These are phyloP conservation scores for Macrotrachela quadricornifera DNA, from an alignment of 1,140 invertebrate species.

Conservation along the genomic window DNA sequence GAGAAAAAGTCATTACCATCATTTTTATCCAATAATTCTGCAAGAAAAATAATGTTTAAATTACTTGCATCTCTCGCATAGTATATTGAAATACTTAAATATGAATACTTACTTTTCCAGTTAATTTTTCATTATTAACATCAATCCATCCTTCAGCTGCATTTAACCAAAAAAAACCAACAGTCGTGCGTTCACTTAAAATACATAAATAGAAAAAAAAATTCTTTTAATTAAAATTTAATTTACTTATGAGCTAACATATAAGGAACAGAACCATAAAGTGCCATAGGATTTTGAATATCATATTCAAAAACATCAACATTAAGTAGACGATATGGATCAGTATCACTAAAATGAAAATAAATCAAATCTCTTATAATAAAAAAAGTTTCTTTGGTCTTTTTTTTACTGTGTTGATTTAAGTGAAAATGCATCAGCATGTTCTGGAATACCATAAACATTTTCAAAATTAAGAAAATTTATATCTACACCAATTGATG, in stretches of 20 bases:
- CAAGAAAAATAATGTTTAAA: neutral
- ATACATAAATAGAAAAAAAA: constrained; percentile 9
- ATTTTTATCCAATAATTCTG: neutral
- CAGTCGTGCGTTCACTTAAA: constrained; percentile 37
- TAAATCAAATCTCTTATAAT: neutral
- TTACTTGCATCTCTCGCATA: neutral
- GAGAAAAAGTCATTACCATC: neutral
- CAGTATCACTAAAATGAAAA: constrained; percentile 23
- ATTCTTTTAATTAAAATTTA: neutral
- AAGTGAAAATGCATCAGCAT: constrained; percentile 70
- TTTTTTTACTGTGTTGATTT: constrained; percentile 51
- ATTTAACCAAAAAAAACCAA: constrained; percentile 89
- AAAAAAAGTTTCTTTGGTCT: too few species aligned
- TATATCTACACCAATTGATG: constrained; percentile 80
- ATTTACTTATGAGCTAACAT: constrained; percentile 73
- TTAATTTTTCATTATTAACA: constrained; percentile 41
- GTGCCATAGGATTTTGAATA: constrained; percentile 69
- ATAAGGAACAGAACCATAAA: constrained; percentile 84
- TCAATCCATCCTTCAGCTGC: constrained; percentile 97
- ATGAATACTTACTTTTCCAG: constrained; percentile 20
- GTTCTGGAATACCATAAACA: constrained; percentile 87
- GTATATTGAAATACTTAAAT: neutral
- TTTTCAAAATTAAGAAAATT: constrained; percentile 70
- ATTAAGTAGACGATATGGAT: constrained; percentile 90
- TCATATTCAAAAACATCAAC: constrained; percentile 98